Evolutionary conservation across 53 echinoderm and acorn worm genomes (phyloP).

Genomic region (Mesocentrotus franciscanus): DNA sequence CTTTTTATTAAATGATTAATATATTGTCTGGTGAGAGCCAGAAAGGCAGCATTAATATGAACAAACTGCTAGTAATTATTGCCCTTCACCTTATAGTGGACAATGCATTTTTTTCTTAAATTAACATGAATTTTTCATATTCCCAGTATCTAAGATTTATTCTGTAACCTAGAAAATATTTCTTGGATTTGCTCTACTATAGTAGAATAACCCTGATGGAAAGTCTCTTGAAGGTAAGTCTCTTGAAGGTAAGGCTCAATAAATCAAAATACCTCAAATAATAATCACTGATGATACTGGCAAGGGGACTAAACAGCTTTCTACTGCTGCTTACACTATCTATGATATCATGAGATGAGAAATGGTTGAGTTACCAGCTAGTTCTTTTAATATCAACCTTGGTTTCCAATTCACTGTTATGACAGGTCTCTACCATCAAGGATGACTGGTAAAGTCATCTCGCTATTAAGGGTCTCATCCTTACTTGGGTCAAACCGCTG

Average conservation of each 20-base stretch:
- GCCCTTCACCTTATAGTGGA: no score
- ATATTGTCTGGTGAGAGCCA: no score
- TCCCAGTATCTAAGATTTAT: background rate
- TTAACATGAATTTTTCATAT: background rate
- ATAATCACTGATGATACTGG: background rate
- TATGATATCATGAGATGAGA: background rate
- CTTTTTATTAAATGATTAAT: no score
- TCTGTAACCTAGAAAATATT: background rate
- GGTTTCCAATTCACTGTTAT: background rate
- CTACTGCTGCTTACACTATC: background rate
- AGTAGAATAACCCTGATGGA: background rate
- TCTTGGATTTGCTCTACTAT: background rate
- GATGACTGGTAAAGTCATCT: background rate
- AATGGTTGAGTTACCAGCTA: background rate
- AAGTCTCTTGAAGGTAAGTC: background rate
- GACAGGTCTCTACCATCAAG: background rate
- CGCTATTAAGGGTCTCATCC: background rate
- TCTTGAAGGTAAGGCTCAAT: background rate
- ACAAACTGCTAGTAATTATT: no score
- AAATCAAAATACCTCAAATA: background rate
- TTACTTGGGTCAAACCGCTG: background rate
- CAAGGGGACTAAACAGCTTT: background rate
- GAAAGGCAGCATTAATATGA: no score
- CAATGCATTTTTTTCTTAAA: background rate
- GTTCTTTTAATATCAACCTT: background rate